Percentiles rank a stretch among this genome's conserved stretches.
Evolutionary conservation across 1,140 invertebrate species (phyloP).

Genomic region (Rhagoletis zephyria): DNA sequence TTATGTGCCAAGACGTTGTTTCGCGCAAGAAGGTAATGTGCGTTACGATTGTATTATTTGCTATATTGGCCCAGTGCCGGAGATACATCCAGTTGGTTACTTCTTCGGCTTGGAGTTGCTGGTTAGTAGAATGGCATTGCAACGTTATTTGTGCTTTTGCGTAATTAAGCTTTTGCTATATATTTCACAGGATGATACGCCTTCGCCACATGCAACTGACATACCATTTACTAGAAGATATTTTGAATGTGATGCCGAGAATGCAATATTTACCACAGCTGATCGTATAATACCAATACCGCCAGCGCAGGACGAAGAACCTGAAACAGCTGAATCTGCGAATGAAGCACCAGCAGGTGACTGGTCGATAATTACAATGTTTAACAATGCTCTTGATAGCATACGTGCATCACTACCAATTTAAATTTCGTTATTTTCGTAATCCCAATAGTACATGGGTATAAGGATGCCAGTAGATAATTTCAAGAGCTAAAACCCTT

Average conservation of each 20-base stretch:
- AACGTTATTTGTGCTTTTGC: background rate
- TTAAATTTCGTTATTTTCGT: background rate
- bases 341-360: background rate
- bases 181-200: constrained; percentile 53
- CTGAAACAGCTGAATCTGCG: background rate
- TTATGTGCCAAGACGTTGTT: constrained; percentile 60
- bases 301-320: background rate
- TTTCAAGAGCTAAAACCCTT: too few species aligned
- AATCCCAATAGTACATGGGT: background rate
- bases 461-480: too few species aligned
- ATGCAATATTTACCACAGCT: constrained; percentile 63
- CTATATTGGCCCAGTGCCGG: constrained; percentile 75
- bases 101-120: constrained; percentile 77
- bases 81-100: constrained; percentile 75
- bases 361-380: background rate
- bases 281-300: constrained; percentile 59
- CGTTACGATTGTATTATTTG: constrained; percentile 72
- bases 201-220: constrained; percentile 62
- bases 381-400: background rate
- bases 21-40: constrained; percentile 61
- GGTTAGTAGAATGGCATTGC: constrained; percentile 71
- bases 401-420: constrained; percentile 14
- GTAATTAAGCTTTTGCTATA: background rate
- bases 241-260: constrained; percentile 60
- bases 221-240: constrained; percentile 61